A percentile compares a stretch with the other conserved stretches of the same genome.
phyloP scores from a whole-genome alignment of 2,888 invertebrate species.

The Nomada goodeniana region DNA sequence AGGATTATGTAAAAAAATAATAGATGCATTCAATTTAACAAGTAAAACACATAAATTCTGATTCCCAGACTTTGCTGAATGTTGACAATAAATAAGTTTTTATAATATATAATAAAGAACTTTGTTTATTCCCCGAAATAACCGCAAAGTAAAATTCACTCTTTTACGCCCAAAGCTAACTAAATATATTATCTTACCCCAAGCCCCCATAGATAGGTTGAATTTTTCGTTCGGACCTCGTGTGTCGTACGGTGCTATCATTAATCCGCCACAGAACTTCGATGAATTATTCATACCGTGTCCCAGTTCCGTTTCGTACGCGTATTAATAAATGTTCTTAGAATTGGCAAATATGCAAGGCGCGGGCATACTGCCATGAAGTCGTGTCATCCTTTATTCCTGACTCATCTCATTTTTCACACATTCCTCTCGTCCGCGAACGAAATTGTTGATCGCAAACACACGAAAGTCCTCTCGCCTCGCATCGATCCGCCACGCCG shows the following conservation, averaged over 20 bases:
- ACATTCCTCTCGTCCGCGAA: not conserved
- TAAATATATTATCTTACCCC: not conserved
- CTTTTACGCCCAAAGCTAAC: not conserved
- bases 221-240: slow-evolving; percentile 17
- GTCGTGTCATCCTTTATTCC: slow-evolving; percentile 33
- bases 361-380: not conserved
- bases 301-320: slow-evolving; percentile 29
- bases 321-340: slow-evolving; percentile 46
- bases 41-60: no score
- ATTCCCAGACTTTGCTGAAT: not conserved
- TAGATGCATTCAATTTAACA: no score
- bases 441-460: not conserved
- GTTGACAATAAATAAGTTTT: not conserved
- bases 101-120: no score
- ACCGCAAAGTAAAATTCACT: not conserved
- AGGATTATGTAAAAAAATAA: no score
- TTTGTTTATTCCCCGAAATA: no score
- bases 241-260: slow-evolving; percentile 60
- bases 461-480: not conserved
- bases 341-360: slow-evolving; percentile 31
- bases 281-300: slow-evolving; percentile 73
- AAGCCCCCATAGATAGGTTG: not conserved
- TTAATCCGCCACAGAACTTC: slow-evolving; percentile 67
- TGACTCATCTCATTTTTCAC: slow-evolving; percentile 24
- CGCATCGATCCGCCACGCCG: no score